Percentiles rank a stretch among this genome's conserved stretches.
Conservation (phyloP, 2,797 vertebrate species). For the Tragopan temminckii region DNA sequence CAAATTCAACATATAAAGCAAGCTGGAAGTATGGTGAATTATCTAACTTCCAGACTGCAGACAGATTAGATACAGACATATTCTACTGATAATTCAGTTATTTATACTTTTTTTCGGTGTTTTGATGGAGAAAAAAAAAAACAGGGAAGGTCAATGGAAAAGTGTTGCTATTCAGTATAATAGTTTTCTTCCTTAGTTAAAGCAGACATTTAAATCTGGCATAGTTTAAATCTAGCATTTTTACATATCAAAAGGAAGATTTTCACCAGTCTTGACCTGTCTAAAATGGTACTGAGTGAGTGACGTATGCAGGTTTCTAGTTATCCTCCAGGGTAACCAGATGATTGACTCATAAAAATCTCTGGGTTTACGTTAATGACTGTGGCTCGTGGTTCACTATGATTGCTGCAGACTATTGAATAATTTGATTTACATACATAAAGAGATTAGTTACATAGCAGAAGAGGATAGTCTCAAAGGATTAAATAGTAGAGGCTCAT, state of each 20-base stretch:
- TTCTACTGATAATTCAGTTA: background rate
- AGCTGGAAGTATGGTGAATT: constrained; percentile 34
- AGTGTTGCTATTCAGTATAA: background rate
- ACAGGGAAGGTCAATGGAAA: background rate
- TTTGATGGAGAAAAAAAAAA: background rate
- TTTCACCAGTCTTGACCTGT: background rate
- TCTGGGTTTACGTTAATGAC: background rate
- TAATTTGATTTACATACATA: background rate
- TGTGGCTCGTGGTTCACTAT: background rate
- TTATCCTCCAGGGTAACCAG: background rate
- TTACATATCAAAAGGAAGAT: background rate
- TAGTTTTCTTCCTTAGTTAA: background rate
- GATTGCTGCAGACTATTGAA: background rate
- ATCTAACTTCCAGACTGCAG: constrained; percentile 46
- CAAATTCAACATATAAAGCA: constrained; percentile 40
- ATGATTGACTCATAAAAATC: background rate
- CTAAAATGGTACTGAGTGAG: background rate
- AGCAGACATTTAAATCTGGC: background rate
- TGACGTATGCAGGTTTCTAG: background rate
- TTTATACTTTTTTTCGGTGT: background rate
- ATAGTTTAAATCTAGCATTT: background rate
- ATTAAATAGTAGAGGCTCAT: background rate
- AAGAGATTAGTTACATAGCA: background rate
- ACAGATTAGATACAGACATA: constrained; percentile 34
- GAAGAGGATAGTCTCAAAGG: background rate